Evolutionary conservation across 2,113 vertebrate species (phyloP), one percentile per base, ranked within the genome.

Genomic region (Dicerorhinus sumatrensis): DNA sequence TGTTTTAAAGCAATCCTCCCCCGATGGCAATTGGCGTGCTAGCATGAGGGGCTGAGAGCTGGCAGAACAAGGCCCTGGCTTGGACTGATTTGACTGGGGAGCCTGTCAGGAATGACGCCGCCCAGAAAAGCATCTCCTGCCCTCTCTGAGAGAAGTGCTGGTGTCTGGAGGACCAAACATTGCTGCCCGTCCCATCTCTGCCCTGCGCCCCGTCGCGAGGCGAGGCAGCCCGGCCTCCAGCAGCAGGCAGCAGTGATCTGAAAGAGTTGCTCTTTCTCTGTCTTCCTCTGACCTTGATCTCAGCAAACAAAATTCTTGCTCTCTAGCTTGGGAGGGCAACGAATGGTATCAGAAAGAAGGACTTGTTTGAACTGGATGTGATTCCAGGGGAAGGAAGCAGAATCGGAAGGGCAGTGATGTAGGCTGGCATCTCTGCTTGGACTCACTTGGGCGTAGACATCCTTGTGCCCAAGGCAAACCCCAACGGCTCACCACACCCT

Each of bases 251-350:
- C 33, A 36, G 48, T 31, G 36, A 51, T 65, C n/a, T 60, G 8
- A 9, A 31, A 48, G 62, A 92, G 27, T 16, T 89, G n/a, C 31
- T 20, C 13, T 46, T 54, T 65, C 33, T 39, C 51, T 2, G 2
- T 85, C 58, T 81, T 76, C 67, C n/a, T 82, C 73, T 76, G 79
- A 77, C 62, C 39, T 67, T 54, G 46, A 76, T 80, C 76, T 89
- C 76, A 36, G n/a, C 58, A 51, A n/a, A 63, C 4, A 85, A 39
- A 33, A 42, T 62, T n/a, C 69, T 87, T 76, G 46, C 67, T 82
- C 27, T 85, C 13, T 46, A 79, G 69, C 18, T 62, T 91, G 85
- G 29, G 17, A 86, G 14, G 33, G 60, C 62, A 20, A 18, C 1
- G 48, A 63, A n/a, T 2, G 27, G 60, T 51, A 54, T 27, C 58